Evolutionary conservation across 2,888 invertebrate genomes (phyloP), one percentile per base, ranked within the genome.

Genomic region (Tenthredo livida): DNA sequence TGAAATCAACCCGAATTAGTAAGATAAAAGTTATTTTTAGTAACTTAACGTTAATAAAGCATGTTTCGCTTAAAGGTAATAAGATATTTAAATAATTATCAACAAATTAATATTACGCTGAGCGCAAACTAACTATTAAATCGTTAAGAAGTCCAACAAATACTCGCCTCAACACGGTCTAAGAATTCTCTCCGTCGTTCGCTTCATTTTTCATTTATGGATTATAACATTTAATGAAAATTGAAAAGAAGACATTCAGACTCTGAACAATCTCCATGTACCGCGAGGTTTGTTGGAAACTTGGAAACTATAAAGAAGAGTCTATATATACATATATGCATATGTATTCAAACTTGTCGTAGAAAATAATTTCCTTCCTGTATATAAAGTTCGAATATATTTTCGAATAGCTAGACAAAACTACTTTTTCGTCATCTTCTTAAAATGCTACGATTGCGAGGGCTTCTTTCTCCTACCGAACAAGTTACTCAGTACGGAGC

Each of bases 381-480:
- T n/a, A 47, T 75, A 37, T 33, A 12, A 25, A n/a, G 5, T 47
- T 25, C 40, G 40, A 47, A 75, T 47, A 50, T 40, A 47, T 6
- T 75, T 75, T 47, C 21, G 15, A 75, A 75, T 25, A 75, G 21
- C 33, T 12, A 37, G n/a, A 21, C 0, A 21, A 29, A 40, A 72
- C 21, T 73, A 80, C 21, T 61, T 40, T 61, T 37, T 61, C 12
- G 21, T 40, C 10, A 15, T 78, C n/a, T 21, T 1, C 25, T 61
- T 12, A 21, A 58, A 85, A 85, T 86, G 87, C 90, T 92, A 92
- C 87, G 92, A 91, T 84, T 92, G 93, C 85, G 92, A 92, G 25
- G 93, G 91, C 84, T 93, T 93, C 87, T 93, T 93, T 84, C 92
- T 90, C 86, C 93, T 90, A 43, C 93, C 92, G 84, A 93, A 93